Evolutionary conservation across 2,797 vertebrate genomes (phyloP).

Genomic region (Garrulus glandarius): DNA sequence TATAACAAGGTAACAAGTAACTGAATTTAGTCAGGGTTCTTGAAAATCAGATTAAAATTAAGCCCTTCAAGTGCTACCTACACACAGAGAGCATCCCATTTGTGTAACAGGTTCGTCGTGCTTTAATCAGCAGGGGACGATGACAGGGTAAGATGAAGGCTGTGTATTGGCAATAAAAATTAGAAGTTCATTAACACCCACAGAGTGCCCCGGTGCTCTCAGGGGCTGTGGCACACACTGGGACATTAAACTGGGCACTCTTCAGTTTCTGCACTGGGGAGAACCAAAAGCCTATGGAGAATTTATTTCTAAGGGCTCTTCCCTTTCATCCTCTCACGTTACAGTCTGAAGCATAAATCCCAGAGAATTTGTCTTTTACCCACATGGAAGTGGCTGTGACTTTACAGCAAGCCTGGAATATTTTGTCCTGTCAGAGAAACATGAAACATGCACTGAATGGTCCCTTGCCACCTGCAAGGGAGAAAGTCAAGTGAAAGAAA

Average conservation of each 20-base stretch:
- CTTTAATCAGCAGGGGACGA: neutral
- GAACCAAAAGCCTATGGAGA: neutral
- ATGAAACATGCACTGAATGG: neutral
- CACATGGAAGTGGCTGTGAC: neutral
- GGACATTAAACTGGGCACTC: neutral
- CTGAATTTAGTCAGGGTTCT: neutral
- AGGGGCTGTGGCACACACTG: neutral
- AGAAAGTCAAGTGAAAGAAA: neutral
- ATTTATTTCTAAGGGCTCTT: neutral
- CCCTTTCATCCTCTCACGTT: neutral
- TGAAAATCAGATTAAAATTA: neutral
- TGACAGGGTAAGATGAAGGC: neutral
- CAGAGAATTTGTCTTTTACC: neutral
- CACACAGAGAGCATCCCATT: fast-evolving
- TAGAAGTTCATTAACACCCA: neutral
- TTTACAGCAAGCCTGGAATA: neutral
- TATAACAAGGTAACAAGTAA: neutral
- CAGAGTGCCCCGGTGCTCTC: neutral
- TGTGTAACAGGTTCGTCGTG: fast-evolving
- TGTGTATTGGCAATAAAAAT: neutral
- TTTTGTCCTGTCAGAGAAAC: neutral
- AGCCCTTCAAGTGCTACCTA: neutral
- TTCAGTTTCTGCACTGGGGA: neutral
- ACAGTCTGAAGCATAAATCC: neutral
- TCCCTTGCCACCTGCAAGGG: slow-evolving; percentile 29